phyloP scores from a whole-genome alignment of 2,113 vertebrate species.

The Megaleporinus macrocephalus region DNA sequence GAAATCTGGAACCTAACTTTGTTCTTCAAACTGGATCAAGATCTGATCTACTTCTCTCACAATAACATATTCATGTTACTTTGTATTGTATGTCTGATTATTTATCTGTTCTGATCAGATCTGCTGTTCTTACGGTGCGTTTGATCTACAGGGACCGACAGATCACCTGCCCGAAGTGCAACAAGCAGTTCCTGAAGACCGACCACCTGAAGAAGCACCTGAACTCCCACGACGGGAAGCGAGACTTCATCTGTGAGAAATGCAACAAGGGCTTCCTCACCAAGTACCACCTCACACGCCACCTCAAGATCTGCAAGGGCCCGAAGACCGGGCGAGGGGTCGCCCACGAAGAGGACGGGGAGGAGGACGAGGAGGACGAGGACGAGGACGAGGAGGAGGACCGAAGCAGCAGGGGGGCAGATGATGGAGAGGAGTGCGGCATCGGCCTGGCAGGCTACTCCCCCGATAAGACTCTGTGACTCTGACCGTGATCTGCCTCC shows the following conservation, averaged over 20 bases:
- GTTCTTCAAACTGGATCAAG: too few species aligned
- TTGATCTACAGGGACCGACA: conserved; percentile 84
- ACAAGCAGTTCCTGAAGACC: conserved; percentile 93
- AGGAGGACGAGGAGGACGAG: conserved; percentile 81
- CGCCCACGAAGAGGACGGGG: conserved; percentile 81
- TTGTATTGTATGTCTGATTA: too few species aligned
- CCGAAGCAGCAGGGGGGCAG: conserved; percentile 60
- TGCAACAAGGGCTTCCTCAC: conserved; percentile 97
- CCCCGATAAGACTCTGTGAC: conserved; percentile 73
- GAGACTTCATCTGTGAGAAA: conserved; percentile 97
- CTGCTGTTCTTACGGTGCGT: not conserved
- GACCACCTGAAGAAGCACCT: conserved; percentile 98
- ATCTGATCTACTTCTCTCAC: too few species aligned
- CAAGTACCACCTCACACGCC: conserved; percentile 96
- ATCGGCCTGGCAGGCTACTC: conserved; percentile 69
- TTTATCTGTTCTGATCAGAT: too few species aligned
- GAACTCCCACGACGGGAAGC: conserved; percentile 94
- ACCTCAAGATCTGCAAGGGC: conserved; percentile 97
- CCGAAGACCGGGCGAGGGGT: conserved; percentile 77
- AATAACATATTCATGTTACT: too few species aligned
- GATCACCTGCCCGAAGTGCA: conserved; percentile 95
- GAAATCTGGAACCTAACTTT: too few species aligned
- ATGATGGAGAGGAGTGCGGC: conserved; percentile 68
- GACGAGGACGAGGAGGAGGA: conserved; percentile 82
- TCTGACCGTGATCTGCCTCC: conserved; percentile 56